phyloP scores from a whole-genome alignment of 2,113 vertebrate genomes.

The Aix galericulata region DNA sequence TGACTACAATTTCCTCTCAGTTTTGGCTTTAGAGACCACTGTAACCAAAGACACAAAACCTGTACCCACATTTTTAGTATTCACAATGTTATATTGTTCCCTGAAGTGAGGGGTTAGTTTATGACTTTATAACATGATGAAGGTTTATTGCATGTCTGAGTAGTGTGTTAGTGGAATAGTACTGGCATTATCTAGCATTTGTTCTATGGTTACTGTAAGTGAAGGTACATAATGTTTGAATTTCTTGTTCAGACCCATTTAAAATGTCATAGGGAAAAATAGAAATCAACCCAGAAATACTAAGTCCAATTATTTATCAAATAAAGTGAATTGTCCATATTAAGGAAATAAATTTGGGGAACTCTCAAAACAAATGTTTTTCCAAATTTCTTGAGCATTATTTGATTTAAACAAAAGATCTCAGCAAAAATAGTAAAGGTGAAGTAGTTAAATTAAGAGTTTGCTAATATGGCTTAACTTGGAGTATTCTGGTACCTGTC shows the following conservation, averaged over 20 bases:
- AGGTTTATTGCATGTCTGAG: not conserved
- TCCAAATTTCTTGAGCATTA: not conserved
- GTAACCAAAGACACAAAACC: not conserved
- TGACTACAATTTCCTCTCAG: not conserved
- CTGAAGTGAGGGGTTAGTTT: not conserved
- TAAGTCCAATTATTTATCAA: not conserved
- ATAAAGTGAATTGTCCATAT: not conserved
- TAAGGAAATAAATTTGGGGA: not conserved
- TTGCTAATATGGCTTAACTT: not conserved
- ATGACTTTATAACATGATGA: not conserved
- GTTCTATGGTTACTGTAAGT: not conserved
- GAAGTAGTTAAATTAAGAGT: not conserved
- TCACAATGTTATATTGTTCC: fast-evolving
- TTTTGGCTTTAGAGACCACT: not conserved
- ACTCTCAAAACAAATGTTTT: not conserved
- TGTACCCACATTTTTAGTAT: not conserved
- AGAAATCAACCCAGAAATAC: not conserved
- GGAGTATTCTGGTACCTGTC: not conserved
- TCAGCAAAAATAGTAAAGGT: not conserved
- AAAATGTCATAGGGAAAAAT: not conserved
- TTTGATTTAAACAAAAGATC: not conserved
- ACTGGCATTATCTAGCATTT: not conserved
- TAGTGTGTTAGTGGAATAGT: not conserved
- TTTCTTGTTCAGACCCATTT: not conserved
- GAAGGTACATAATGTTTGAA: not conserved